These are phyloP conservation scores for Solen grandis DNA, from an alignment of 1,140 invertebrate species.

Conservation along the genomic window DNA sequence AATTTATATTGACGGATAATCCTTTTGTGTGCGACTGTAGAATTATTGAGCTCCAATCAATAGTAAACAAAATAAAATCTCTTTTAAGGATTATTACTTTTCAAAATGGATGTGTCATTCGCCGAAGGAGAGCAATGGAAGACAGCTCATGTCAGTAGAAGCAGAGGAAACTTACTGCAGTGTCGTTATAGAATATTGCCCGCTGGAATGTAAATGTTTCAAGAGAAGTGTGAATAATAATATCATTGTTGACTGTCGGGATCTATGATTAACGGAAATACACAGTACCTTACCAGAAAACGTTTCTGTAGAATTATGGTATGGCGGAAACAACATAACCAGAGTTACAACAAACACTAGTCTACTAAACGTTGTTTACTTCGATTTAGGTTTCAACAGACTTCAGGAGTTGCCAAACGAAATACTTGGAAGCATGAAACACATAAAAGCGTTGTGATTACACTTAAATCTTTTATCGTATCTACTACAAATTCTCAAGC, in stretches of 20 bases:
- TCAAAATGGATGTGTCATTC: slow-evolving; percentile 61
- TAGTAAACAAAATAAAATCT: slow-evolving; percentile 24
- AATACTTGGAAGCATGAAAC: slow-evolving; percentile 32
- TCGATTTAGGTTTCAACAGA: slow-evolving; percentile 57
- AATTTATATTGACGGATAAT: slow-evolving; percentile 58
- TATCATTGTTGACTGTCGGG: slow-evolving; percentile 67
- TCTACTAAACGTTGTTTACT: background rate
- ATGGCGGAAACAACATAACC: slow-evolving; percentile 65
- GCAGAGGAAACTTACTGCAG: slow-evolving; percentile 66
- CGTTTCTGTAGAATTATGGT: slow-evolving; percentile 63
- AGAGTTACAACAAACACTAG: slow-evolving; percentile 28
- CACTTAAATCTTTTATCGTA: slow-evolving; percentile 62
- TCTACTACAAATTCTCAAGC: slow-evolving; percentile 43
- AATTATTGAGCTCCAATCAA: slow-evolving; percentile 61
- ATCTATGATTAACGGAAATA: slow-evolving; percentile 26
- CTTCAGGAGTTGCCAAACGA: slow-evolving; percentile 48
- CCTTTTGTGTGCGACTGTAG: slow-evolving; percentile 64
- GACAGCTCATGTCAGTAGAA: slow-evolving; percentile 42
- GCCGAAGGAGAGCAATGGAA: slow-evolving; percentile 58
- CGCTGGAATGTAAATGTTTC: slow-evolving; percentile 61
- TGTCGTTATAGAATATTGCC: slow-evolving; percentile 47
- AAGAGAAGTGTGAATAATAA: slow-evolving; percentile 50
- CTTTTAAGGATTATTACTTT: slow-evolving; percentile 63
- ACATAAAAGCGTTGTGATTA: slow-evolving; percentile 50
- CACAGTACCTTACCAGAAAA: slow-evolving; percentile 53